Base-by-base conservation (phyloP, 2,797 vertebrate genomes). In the Lemur catta region DNA sequence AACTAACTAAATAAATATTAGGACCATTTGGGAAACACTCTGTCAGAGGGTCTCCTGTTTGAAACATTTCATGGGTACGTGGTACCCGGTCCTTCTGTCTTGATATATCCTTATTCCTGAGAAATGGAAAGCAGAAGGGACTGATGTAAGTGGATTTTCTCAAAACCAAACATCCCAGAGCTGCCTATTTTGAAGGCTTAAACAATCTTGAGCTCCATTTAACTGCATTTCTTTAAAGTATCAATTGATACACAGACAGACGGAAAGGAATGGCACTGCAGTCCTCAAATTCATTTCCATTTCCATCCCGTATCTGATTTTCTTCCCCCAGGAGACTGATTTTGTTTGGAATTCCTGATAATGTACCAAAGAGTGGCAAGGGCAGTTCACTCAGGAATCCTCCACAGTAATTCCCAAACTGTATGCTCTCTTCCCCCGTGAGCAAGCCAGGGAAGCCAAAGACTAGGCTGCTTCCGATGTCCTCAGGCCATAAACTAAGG, bases 291-390 rank as follows among this genome's bases (percentile, higher is more conserved):
- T 78, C 35, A 20, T 30, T 80, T 57, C 65, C 35, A 35, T 41
- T 61, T 80, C 74, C 92, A 59, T 0, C 43, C 59, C 14, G 71
- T 2, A 41, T 87, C 79, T 41, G 71, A 59, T n/a, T 65, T 43
- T 91, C 91, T 84, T 65, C 35, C 28, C 24, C 13, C 20, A 38
- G 71, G 14, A 46, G 43, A 55, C 61, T 63, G 61, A 76, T 38
- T 95, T 72, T 81, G 67, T 79, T 96, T 82, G 48, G 74, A 63
- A 63, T 84, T 80, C 82, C 69, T 84, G 79, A 91, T 69, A 85
- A 28, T 33, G n/a, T 20, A 63, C 35, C n/a, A 38, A 38, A 67
- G 84, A 69, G 9, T 26, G 41, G 67, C 11, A 52, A 52, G 94
- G 55, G 33, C 1, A n/a, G 63, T 50, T 84, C 28, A n/a, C 74